A percentile compares a stretch with the other conserved stretches of the same genome.
These are phyloP conservation scores for Spizaetus ornatus DNA, from an alignment of 2,113 vertebrate species.

Conservation along the genomic window DNA sequence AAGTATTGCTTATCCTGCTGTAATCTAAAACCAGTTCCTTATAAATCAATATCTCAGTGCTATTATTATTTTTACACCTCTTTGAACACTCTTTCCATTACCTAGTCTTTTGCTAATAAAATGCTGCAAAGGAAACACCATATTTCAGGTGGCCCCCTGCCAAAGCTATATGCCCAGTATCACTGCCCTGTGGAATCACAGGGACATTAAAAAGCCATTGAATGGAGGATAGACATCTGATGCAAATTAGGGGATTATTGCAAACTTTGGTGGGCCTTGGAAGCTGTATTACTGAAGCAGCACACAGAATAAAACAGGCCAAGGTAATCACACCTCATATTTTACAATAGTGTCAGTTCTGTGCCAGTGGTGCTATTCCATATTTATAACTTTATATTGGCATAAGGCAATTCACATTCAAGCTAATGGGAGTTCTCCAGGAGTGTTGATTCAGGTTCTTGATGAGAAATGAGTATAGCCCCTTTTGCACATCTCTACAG, in stretches of 20 bases:
- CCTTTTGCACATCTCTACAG: background rate
- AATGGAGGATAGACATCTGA: background rate
- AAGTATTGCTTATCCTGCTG: background rate
- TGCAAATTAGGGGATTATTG: slow-evolving; percentile 12
- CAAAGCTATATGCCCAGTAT: background rate
- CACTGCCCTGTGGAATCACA: background rate
- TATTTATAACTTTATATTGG: slow-evolving; percentile 41
- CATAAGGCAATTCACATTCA: slow-evolving; percentile 3
- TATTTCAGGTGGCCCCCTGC: background rate
- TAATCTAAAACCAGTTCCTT: slow-evolving; percentile 8
- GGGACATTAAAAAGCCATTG: background rate
- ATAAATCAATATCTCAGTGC: slow-evolving; percentile 11
- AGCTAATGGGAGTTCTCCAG: slow-evolving; percentile 39
- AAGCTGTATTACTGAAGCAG: background rate
- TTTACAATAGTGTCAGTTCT: background rate
- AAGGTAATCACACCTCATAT: slow-evolving; percentile 4
- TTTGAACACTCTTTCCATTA: background rate
- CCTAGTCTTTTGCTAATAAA: background rate
- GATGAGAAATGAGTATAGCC: slow-evolving; percentile 22
- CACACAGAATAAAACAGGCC: background rate
- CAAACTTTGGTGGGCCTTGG: background rate
- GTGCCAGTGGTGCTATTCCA: slow-evolving; percentile 26
- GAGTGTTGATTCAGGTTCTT: slow-evolving; percentile 24
- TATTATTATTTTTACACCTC: slow-evolving; percentile 34
- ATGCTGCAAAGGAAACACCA: background rate